phyloP scores from a whole-genome alignment of 2,113 vertebrate species.

The Choloepus hoffmanni region DNA sequence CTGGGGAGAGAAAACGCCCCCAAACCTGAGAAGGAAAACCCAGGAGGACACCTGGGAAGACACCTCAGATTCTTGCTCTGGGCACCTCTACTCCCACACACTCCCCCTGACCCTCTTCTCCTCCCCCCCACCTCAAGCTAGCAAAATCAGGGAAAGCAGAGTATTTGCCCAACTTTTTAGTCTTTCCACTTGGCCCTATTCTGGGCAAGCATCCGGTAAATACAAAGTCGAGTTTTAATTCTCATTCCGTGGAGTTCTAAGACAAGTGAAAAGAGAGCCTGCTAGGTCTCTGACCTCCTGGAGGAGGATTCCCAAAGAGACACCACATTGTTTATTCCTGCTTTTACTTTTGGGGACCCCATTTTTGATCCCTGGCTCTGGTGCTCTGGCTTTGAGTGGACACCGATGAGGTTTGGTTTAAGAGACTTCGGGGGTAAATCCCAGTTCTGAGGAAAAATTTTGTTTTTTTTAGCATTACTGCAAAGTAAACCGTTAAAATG shows the following conservation, averaged over 20 bases:
- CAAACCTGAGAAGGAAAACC: neutral
- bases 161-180: slow-evolving; percentile 14
- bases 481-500: neutral
- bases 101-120: too few species aligned
- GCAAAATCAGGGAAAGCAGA: neutral
- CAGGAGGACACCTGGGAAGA: neutral
- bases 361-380: neutral
- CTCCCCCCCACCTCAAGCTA: neutral
- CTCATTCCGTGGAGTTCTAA: slow-evolving; percentile 16
- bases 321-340: neutral
- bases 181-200: slow-evolving; percentile 41
- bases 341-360: neutral
- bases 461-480: neutral
- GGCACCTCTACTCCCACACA: neutral
- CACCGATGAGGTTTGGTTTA: neutral
- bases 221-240: slow-evolving; percentile 38
- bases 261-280: slow-evolving; percentile 7
- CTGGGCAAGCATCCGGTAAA: slow-evolving; percentile 16
- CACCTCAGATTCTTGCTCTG: neutral
- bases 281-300: neutral
- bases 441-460: neutral
- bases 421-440: slow-evolving; percentile 13
- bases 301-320: slow-evolving; percentile 29
- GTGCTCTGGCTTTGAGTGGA: neutral
- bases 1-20: neutral